These are phyloP conservation scores for Diachasma alloeum DNA, from an alignment of 1,140 invertebrate genomes.

Conservation along the genomic window DNA sequence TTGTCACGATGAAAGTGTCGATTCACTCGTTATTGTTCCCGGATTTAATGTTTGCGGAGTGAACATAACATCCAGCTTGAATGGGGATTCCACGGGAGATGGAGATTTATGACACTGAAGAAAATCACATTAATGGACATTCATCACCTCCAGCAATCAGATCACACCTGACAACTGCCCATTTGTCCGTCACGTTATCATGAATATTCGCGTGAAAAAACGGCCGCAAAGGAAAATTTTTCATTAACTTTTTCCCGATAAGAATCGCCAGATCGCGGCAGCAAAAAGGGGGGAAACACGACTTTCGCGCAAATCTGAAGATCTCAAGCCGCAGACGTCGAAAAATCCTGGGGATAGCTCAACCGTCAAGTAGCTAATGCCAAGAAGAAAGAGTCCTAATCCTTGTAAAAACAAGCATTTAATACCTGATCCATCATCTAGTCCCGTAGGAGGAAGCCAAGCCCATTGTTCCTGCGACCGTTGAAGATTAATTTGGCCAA, in stretches of 20 bases:
- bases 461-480: constrained; percentile 39
- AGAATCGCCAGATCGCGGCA: neutral
- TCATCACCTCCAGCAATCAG: neutral
- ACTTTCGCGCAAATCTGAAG: neutral
- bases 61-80: neutral
- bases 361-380: neutral
- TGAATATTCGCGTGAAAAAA: neutral
- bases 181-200: neutral
- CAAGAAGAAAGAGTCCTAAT: constrained; percentile 24
- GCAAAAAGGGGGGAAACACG: neutral
- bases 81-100: neutral
- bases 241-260: neutral
- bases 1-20: constrained; percentile 20
- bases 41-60: neutral
- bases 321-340: neutral
- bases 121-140: constrained; percentile 4
- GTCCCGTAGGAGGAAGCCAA: neutral
- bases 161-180: neutral
- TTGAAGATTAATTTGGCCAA: constrained; percentile 42
- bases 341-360: neutral
- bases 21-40: constrained; percentile 7
- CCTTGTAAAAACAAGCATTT: constrained; percentile 55
- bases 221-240: neutral
- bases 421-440: constrained; percentile 52
- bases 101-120: neutral